Conservation (phyloP, 2,113 vertebrate genomes). For the Podarcis muralis region DNA sequence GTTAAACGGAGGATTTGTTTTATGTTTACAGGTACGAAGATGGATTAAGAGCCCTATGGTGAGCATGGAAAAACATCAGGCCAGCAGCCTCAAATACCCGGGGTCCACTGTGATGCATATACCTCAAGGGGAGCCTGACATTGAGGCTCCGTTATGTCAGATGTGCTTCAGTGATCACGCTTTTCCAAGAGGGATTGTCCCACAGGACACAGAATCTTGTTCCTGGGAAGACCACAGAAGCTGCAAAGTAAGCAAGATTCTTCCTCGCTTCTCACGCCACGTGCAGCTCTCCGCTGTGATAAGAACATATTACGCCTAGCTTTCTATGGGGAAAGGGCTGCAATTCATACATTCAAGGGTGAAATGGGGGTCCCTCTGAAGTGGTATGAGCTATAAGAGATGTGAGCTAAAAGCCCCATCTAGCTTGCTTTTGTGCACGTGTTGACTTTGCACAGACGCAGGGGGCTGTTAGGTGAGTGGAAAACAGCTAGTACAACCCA, state of each 20-base stretch:
- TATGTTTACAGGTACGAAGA: slow-evolving; percentile 83
- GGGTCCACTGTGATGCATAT: slow-evolving; percentile 77
- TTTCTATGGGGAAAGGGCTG: background rate
- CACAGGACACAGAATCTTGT: slow-evolving; percentile 77
- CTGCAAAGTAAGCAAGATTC: slow-evolving; percentile 82
- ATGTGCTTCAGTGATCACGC: slow-evolving; percentile 81
- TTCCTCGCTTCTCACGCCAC: background rate
- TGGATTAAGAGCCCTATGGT: slow-evolving; percentile 95
- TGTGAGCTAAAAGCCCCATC: background rate
- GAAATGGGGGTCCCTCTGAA: background rate
- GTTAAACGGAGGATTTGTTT: slow-evolving; percentile 11
- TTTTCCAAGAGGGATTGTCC: slow-evolving; percentile 71
- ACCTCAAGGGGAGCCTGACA: slow-evolving; percentile 81
- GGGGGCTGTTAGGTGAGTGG: background rate
- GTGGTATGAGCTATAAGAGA: background rate
- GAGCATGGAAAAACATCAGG: slow-evolving; percentile 86
- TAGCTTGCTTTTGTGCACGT: background rate
- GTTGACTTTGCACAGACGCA: background rate
- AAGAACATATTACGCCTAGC: background rate
- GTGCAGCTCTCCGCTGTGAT: background rate
- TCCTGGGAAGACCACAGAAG: slow-evolving; percentile 82
- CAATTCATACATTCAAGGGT: background rate
- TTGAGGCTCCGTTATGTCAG: slow-evolving; percentile 82
- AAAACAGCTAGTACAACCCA: background rate
- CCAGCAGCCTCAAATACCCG: slow-evolving; percentile 80